Base-by-base conservation (phyloP, 1,140 invertebrate genomes). In the Pectinophora gossypiella region DNA sequence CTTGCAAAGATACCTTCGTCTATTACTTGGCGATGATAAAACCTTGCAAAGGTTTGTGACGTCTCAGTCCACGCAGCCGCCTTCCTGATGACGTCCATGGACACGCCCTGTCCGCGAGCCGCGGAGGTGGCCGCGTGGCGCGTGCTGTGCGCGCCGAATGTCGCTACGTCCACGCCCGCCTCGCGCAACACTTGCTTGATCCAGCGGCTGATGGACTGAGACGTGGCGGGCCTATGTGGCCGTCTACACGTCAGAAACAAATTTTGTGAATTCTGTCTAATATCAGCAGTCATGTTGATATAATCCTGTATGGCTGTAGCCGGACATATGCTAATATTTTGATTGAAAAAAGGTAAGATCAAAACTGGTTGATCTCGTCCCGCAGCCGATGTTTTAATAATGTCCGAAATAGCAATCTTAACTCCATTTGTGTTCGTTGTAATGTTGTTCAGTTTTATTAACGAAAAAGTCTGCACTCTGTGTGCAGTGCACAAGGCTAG, bases 1-100 rank as follows among this genome's bases (percentile, higher is more conserved):
- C 13, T 9, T 15, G 36, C 36, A 15, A 38, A 38, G 13, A n/a
- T 15, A 5, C 9, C 36, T 16, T 27, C 3, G 20, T n/a, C n/a
- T 9, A 48, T 20, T 15, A 74, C 44, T 10, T 63, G 68, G 27
- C 65, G 49, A 42, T 67, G 59, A 60, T 72, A 67, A 21, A 69
- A 67, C 22, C 48, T 61, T n/a, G 57, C 62, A 62, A 74, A 69
- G 9, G 56, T 48, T 13, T 48, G 48, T 2, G 62, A 65, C 20
- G 54, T 58, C 20, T 60, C 49, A 5, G 67, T 55, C 67, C 64
- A 73, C n/a, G 3, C 64, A 18, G 64, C 68, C 12, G 60, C 46
- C 22, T 49, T 54, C 35, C 60, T 54, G n/a, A 73, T 73, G 3
- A 50, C 49, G 13, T 59, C 54, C 16, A 68, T 19, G 23, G 50